These are phyloP conservation scores for Achlya flavicornis DNA, from an alignment of 2,888 invertebrate genomes.

Conservation along the genomic window DNA sequence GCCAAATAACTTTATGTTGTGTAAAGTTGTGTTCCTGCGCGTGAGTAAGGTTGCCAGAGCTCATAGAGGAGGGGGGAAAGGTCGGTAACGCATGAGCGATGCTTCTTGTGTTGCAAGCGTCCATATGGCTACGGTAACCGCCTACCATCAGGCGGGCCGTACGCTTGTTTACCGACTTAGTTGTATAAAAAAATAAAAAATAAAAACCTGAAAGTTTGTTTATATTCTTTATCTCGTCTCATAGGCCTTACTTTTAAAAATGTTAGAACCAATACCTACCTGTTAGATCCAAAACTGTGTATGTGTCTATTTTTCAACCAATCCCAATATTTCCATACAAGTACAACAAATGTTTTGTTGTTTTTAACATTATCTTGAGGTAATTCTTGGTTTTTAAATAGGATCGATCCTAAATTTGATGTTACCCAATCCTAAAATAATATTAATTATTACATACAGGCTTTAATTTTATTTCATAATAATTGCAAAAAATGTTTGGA, in stretches of 20 bases:
- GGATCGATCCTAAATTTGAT: constrained; percentile 58
- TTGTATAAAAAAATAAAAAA: too few species aligned
- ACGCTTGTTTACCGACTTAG: too few species aligned
- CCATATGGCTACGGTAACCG: too few species aligned
- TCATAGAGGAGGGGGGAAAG: too few species aligned
- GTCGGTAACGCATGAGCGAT: too few species aligned
- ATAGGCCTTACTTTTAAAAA: neutral
- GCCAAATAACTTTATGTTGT: too few species aligned
- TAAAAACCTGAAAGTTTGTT: too few species aligned
- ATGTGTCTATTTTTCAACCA: constrained; percentile 83
- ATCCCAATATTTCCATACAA: constrained; percentile 85
- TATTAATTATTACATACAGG: neutral
- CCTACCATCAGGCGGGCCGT: too few species aligned
- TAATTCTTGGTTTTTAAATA: constrained; percentile 47
- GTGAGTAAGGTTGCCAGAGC: too few species aligned
- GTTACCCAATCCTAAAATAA: constrained; percentile 52
- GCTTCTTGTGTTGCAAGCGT: too few species aligned
- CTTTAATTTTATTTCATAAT: neutral
- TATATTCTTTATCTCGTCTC: too few species aligned
- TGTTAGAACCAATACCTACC: constrained; percentile 16
- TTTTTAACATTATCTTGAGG: constrained; percentile 14
- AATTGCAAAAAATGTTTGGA: neutral
- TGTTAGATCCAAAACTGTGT: constrained; percentile 62
- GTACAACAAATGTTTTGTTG: constrained; percentile 71
- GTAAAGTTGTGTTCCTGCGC: too few species aligned